Evolutionary conservation across 2,888 invertebrate genomes (phyloP).

Genomic region (Dinocampus coccinellae): DNA sequence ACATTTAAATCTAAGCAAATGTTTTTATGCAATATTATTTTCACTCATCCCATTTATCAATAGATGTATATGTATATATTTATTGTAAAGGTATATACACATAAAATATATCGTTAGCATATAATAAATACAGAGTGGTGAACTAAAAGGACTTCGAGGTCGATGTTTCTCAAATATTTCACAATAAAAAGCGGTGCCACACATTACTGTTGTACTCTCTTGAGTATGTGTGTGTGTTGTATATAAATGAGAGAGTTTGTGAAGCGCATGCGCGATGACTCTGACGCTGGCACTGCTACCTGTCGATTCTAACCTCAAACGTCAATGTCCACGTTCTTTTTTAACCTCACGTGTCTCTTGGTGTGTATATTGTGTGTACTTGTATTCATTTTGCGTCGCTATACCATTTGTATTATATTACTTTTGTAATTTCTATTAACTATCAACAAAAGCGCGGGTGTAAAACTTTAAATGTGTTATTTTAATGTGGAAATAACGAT

Average conservation of each 20-base stretch:
- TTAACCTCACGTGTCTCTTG: constrained; percentile 30
- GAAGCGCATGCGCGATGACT: constrained; percentile 50
- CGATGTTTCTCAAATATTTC: constrained; percentile 28
- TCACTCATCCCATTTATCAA: not conserved
- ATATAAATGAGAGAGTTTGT: not conserved
- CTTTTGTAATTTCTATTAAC: not conserved
- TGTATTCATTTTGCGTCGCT: not conserved
- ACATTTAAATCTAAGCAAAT: too few relatives aligned
- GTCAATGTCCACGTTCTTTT: constrained; percentile 52
- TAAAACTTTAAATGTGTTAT: constrained; percentile 4
- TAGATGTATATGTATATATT: not conserved
- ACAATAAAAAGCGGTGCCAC: constrained; percentile 8
- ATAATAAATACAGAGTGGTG: not conserved
- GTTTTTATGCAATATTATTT: not conserved
- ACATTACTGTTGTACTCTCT: not conserved
- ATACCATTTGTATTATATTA: not conserved
- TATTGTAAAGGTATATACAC: not conserved
- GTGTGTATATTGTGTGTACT: constrained; percentile 17
- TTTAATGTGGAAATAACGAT: constrained; percentile 2
- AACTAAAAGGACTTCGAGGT: constrained; percentile 13
- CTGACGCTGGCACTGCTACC: constrained; percentile 52
- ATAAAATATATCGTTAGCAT: not conserved
- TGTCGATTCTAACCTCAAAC: constrained; percentile 65
- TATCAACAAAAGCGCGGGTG: not conserved
- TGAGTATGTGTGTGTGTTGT: not conserved